A percentile compares a stretch with the other conserved stretches of the same genome.
These are phyloP conservation scores for Corythaeola cristata DNA, from an alignment of 2,113 vertebrate genomes.

Conservation along the genomic window DNA sequence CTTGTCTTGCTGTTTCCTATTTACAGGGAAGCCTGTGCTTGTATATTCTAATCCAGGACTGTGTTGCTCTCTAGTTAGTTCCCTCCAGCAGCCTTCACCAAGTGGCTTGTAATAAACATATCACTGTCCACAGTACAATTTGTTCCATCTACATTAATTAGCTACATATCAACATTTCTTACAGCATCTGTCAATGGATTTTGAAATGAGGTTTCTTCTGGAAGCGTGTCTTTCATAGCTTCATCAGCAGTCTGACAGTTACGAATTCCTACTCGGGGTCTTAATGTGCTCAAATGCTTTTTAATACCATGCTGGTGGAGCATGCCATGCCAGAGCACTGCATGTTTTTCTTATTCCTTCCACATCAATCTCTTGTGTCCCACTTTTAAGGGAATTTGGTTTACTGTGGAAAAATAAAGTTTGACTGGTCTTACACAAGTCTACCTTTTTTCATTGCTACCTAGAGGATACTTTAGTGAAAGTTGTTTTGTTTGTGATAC, in stretches of 20 bases:
- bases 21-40: background rate
- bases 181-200: background rate
- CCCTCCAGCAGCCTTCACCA: background rate
- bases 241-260: background rate
- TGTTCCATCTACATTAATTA: slow-evolving; percentile 9
- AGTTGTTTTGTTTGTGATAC: background rate
- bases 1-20: background rate
- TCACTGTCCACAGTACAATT: background rate
- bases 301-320: background rate
- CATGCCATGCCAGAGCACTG: background rate
- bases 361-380: background rate
- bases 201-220: background rate
- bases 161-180: background rate
- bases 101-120: background rate
- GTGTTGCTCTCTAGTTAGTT: background rate
- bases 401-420: background rate
- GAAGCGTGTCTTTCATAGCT: background rate
- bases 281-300: background rate
- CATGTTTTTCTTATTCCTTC: background rate
- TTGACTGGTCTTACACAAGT: background rate
- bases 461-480: background rate
- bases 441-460: background rate
- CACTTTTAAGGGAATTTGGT: background rate
- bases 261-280: background rate
- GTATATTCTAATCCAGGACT: background rate